Evolutionary conservation across 2,797 vertebrate genomes (phyloP).

Genomic region (Labroides dimidiatus): DNA sequence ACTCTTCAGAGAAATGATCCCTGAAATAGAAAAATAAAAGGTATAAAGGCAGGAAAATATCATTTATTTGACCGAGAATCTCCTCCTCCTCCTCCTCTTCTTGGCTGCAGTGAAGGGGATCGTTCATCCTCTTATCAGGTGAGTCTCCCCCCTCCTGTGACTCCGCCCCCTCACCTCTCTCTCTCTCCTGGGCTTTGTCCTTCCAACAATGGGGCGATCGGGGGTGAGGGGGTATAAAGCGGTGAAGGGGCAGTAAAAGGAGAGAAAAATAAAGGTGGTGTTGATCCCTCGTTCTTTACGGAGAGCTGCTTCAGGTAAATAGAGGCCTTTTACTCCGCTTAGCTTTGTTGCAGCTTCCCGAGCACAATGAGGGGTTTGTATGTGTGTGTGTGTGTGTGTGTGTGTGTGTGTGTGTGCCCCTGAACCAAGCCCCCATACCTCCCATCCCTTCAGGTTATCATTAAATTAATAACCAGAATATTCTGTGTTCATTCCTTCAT

Average conservation of each 20-base stretch:
- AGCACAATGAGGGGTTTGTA: slow-evolving; percentile 61
- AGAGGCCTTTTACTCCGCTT: slow-evolving; percentile 70
- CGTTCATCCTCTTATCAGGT: slow-evolving; percentile 83
- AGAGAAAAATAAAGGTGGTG: slow-evolving; percentile 72
- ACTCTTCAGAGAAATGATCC: too few relatives aligned
- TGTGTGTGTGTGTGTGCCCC: slow-evolving; percentile 21
- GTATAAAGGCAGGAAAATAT: too few relatives aligned
- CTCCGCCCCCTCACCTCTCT: slow-evolving; percentile 57
- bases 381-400: slow-evolving; percentile 53
- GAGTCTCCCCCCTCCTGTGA: slow-evolving; percentile 46
- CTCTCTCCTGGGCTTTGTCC: slow-evolving; percentile 76
- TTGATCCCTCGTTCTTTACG: slow-evolving; percentile 83
- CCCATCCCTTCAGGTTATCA: slow-evolving; percentile 16
- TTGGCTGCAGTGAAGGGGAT: slow-evolving; percentile 51
- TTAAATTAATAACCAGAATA: background rate
- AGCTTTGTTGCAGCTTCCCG: slow-evolving; percentile 63
- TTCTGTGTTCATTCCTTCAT: background rate
- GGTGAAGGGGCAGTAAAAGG: slow-evolving; percentile 69
- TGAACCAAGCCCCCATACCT: slow-evolving; percentile 19
- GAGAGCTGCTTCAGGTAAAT: slow-evolving; percentile 89
- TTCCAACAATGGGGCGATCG: slow-evolving; percentile 72
- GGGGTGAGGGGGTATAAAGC: slow-evolving; percentile 50
- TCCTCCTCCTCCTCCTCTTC: slow-evolving; percentile 34
- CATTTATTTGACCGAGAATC: too few relatives aligned
- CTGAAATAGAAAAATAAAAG: too few relatives aligned